phyloP scores from a whole-genome alignment of 2,113 vertebrate genomes.

The Picathartes gymnocephalus region DNA sequence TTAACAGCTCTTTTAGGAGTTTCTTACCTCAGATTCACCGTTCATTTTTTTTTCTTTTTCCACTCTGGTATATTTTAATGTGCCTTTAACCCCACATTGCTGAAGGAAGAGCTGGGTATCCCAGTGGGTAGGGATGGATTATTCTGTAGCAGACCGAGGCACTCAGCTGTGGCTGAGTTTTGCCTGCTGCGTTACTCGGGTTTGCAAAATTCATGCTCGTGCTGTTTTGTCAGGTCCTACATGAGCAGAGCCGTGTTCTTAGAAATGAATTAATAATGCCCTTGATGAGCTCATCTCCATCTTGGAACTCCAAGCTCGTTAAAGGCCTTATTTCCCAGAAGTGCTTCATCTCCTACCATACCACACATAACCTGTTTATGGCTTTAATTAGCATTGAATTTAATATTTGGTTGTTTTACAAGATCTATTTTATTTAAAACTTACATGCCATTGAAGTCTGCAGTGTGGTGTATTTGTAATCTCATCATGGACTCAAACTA shows the following conservation, averaged over 20 bases:
- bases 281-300: conserved; percentile 24
- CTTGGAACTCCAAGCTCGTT: conserved; percentile 6
- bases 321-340: conserved; percentile 23
- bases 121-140: not conserved
- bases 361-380: not conserved
- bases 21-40: not conserved
- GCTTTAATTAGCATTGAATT: not conserved
- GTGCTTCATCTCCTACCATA: not conserved
- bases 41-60: not conserved
- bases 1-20: not conserved
- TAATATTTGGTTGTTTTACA: not conserved
- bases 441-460: not conserved
- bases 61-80: not conserved
- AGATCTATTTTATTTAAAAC: conserved; percentile 22
- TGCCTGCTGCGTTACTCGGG: conserved; percentile 16
- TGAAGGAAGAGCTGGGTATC: not conserved
- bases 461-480: not conserved
- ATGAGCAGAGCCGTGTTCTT: conserved; percentile 19
- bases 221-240: conserved; percentile 32
- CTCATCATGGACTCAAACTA: not conserved
- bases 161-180: not conserved
- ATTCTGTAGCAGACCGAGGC: not conserved
- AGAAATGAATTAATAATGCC: conserved; percentile 55
- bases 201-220: conserved; percentile 43
- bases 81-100: not conserved